Conservation (phyloP, 2,113 vertebrate genomes). For the Cyrtonyx montezumae region DNA sequence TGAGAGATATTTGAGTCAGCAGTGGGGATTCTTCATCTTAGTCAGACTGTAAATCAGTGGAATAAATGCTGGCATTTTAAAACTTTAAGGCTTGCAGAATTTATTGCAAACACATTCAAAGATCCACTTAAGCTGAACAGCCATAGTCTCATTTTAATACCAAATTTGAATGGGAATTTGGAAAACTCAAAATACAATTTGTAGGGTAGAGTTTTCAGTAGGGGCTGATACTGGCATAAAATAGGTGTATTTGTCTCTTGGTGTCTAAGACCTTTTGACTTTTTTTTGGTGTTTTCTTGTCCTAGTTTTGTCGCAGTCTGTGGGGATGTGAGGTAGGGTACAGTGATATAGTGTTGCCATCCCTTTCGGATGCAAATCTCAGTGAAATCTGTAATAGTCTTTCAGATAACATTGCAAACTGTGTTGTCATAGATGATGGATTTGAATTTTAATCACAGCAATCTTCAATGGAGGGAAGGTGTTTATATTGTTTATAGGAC, state of each 20-base stretch:
- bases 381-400: neutral
- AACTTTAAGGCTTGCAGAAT: neutral
- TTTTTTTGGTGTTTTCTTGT: neutral
- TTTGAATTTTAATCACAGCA: neutral
- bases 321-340: neutral
- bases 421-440: neutral
- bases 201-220: neutral
- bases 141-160: neutral
- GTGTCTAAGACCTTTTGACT: neutral
- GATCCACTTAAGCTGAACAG: neutral
- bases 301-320: neutral
- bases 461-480: neutral
- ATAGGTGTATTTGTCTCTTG: neutral
- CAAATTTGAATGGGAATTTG: neutral
- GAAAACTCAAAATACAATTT: neutral
- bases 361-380: neutral
- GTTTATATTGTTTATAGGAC: neutral
- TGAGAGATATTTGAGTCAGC: neutral
- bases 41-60: slow-evolving; percentile 21
- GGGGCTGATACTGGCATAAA: neutral
- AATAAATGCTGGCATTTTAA: neutral
- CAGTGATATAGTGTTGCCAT: neutral
- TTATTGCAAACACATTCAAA: neutral
- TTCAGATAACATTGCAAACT: neutral
- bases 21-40: neutral